Evolutionary conservation across 2,888 invertebrate species (phyloP).

Genomic region (Notocelia uddmanniana): DNA sequence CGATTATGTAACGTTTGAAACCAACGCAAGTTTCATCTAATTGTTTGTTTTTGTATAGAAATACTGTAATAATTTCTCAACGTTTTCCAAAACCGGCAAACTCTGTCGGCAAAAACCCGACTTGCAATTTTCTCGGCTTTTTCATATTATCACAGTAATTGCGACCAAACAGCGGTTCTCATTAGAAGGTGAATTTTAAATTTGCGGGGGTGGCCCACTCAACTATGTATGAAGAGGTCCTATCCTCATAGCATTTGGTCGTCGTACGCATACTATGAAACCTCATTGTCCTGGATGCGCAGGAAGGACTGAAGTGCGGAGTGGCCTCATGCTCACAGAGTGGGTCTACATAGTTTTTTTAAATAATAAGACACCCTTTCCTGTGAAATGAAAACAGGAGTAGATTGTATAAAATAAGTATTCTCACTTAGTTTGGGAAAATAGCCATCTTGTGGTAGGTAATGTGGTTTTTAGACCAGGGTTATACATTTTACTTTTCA

Average conservation of each 20-base stretch:
- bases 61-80: too few relatives aligned
- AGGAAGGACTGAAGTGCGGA: constrained; percentile 31
- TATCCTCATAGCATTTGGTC: constrained; percentile 69
- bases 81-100: not conserved
- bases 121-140: constrained; percentile 26
- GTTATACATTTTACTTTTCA: too few relatives aligned
- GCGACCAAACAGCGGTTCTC: constrained; percentile 69
- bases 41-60: too few relatives aligned
- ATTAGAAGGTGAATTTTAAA: constrained; percentile 82
- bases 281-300: constrained; percentile 63
- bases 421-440: too few relatives aligned
- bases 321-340: too few relatives aligned
- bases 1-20: too few relatives aligned
- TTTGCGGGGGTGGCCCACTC: constrained; percentile 72
- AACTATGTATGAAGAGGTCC: constrained; percentile 80
- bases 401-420: too few relatives aligned
- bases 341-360: not conserved
- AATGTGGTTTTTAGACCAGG: too few relatives aligned
- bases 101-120: constrained; percentile 3
- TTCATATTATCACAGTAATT: constrained; percentile 65
- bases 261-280: constrained; percentile 73
- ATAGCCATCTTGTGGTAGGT: too few relatives aligned
- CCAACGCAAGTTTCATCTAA: too few relatives aligned
- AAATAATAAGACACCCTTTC: not conserved
- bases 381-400: not conserved